Conservation (phyloP, 2,888 invertebrate genomes). For the Drosophila lutescens region DNA sequence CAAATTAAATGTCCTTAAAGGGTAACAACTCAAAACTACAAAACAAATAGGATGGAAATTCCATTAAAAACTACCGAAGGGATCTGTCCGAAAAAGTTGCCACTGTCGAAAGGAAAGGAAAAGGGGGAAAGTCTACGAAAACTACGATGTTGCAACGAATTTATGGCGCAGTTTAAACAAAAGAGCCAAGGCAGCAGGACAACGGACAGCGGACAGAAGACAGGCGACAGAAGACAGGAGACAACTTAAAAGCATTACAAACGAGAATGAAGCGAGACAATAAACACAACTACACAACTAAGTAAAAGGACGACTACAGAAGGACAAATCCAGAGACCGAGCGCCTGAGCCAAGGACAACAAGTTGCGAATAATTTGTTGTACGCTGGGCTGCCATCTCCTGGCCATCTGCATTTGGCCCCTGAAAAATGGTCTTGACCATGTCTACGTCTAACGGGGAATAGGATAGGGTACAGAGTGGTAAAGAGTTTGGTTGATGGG, state of each 20-base stretch:
- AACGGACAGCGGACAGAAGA: conserved; percentile 33
- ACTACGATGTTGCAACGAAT: conserved; percentile 61
- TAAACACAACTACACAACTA: conserved; percentile 63
- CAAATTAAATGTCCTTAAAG: conserved; percentile 22
- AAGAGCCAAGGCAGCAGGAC: conserved; percentile 52
- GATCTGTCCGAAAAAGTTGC: conserved; percentile 32
- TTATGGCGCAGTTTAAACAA: conserved; percentile 66
- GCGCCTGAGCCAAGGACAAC: conserved; percentile 53
- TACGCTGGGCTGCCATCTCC: conserved; percentile 33
- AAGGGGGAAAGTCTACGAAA: conserved; percentile 45
- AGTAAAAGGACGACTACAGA: conserved; percentile 35
- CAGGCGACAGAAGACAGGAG: conserved; percentile 45
- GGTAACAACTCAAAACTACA: conserved; percentile 38
- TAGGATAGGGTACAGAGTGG: not conserved
- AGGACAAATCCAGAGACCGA: conserved; percentile 40
- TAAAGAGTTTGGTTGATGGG: not conserved
- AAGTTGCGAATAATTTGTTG: conserved; percentile 72
- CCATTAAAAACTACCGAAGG: conserved; percentile 48
- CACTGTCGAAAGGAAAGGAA: conserved; percentile 21
- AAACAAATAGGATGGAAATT: conserved; percentile 52
- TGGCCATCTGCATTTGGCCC: conserved; percentile 58
- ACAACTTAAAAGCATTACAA: conserved; percentile 70
- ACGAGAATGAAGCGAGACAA: conserved; percentile 65
- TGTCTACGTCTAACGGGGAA: conserved; percentile 11
- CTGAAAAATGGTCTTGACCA: conserved; percentile 59